These are phyloP conservation scores for Drosophila colorata DNA, from an alignment of 2,888 invertebrate species.

Conservation along the genomic window DNA sequence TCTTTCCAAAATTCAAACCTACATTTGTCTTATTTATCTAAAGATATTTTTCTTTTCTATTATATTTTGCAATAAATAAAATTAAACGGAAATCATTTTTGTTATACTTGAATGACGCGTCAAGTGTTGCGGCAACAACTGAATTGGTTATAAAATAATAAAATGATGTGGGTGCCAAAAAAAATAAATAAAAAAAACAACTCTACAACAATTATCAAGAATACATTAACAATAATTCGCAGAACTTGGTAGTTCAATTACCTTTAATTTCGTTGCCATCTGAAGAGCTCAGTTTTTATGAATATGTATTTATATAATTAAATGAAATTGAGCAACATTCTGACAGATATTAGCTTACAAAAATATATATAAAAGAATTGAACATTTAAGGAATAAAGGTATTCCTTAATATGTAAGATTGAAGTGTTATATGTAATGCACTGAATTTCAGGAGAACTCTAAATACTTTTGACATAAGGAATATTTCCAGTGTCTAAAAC, in stretches of 20 bases:
- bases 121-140: conserved; percentile 1
- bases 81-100: neutral
- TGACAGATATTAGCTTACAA: neutral
- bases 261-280: neutral
- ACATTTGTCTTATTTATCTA: too few relatives aligned
- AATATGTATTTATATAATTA: conserved; percentile 6
- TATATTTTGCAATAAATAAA: neutral
- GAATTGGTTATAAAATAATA: conserved; percentile 1
- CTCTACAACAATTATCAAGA: too few relatives aligned
- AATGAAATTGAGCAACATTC: conserved; percentile 10
- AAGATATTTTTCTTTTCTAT: too few relatives aligned
- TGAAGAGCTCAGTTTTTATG: neutral
- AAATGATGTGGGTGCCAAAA: conserved; percentile 22
- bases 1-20: too few relatives aligned
- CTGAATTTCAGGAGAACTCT: too few relatives aligned
- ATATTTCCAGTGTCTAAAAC: too few relatives aligned
- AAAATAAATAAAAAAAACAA: conserved; percentile 1
- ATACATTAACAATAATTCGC: conserved; percentile 21
- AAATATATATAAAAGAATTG: neutral
- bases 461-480: too few relatives aligned
- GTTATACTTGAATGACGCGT: neutral
- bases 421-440: too few relatives aligned
- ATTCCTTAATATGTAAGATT: too few relatives aligned
- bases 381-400: neutral
- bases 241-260: conserved; percentile 33